Conservation (phyloP, 2,888 invertebrate genomes). For the Andrena trimmerana region DNA sequence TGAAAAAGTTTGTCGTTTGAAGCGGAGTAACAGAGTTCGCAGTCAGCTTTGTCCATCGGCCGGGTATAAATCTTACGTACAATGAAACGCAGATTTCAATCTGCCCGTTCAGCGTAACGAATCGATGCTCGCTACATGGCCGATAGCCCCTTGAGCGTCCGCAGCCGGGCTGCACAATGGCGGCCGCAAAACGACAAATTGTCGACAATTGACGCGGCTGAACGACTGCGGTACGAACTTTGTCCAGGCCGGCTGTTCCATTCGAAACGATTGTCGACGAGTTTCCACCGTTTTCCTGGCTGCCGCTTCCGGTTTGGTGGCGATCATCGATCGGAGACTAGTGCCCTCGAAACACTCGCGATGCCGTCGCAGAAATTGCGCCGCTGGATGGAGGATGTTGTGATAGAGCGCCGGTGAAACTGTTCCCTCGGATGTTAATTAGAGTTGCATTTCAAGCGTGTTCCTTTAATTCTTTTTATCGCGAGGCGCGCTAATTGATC, state of each 20-base stretch:
- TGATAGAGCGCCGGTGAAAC: not conserved
- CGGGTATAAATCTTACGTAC: conserved; percentile 34
- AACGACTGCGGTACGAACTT: conserved; percentile 74
- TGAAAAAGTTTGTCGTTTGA: no score
- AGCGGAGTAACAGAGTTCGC: not conserved
- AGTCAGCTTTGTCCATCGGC: not conserved
- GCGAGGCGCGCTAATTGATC: not conserved
- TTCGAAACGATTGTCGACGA: conserved; percentile 27
- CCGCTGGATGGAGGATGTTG: no score
- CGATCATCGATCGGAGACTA: conserved; percentile 28
- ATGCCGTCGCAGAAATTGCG: not conserved
- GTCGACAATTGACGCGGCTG: conserved; percentile 70
- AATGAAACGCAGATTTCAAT: conserved; percentile 51
- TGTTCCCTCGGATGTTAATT: not conserved
- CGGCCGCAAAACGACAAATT: conserved; percentile 71
- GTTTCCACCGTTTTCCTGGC: conserved; percentile 57
- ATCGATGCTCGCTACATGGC: conserved; percentile 49
- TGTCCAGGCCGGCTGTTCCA: conserved; percentile 45
- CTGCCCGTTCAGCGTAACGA: conserved; percentile 46
- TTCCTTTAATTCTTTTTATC: not conserved
- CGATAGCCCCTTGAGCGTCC: conserved; percentile 36
- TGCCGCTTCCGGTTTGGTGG: conserved; percentile 33
- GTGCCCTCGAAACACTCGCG: not conserved
- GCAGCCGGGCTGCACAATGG: conserved; percentile 36
- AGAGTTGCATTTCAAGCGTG: not conserved